A percentile compares a stretch with the other conserved stretches of the same genome.
Evolutionary conservation across 2,888 invertebrate species (phyloP).

Genomic region (Scaptomyza parva): DNA sequence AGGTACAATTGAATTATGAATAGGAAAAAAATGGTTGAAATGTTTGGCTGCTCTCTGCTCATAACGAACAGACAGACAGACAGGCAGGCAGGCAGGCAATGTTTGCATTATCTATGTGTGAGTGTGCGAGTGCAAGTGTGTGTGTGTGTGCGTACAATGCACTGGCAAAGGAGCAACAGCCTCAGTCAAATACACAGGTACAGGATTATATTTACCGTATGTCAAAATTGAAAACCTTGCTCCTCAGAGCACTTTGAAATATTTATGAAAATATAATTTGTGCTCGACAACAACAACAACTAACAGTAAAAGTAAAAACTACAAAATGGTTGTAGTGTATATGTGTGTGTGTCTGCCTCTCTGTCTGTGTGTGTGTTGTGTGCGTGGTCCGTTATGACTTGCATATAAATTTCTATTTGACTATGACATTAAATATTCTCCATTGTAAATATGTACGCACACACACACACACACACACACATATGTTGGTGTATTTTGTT

Average conservation of each 20-base stretch:
- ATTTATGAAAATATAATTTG: conserved; percentile 79
- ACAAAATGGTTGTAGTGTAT: conserved; percentile 31
- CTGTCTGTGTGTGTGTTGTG: conserved; percentile 17
- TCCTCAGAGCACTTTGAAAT: conserved; percentile 58
- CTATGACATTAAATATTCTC: conserved; percentile 58
- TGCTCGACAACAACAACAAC: conserved; percentile 37
- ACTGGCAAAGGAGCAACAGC: conserved; percentile 64
- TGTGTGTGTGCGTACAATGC: conserved; percentile 47
- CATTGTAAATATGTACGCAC: conserved; percentile 26
- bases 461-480: conserved; percentile 21
- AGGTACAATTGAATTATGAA: conserved; percentile 68
- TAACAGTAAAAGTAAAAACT: conserved; percentile 17
- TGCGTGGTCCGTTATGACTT: conserved; percentile 66
- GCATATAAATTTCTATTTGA: conserved; percentile 78
- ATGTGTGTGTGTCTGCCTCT: conserved; percentile 9
- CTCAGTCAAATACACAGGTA: conserved; percentile 12
- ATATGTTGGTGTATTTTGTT: conserved; percentile 29
- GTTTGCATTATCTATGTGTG: conserved; percentile 6
- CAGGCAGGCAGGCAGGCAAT: conserved; percentile 8
- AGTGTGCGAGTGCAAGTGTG: conserved; percentile 8
- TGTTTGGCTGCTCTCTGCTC: conserved; percentile 5
- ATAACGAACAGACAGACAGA: conserved; percentile 9
- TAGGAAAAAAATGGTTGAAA: conserved; percentile 59
- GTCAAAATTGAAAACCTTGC: conserved; percentile 49
- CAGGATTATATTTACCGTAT: conserved; percentile 22